These are phyloP conservation scores for Stenopsyche tienmushanensis DNA, from an alignment of 1,140 invertebrate genomes.

Conservation along the genomic window DNA sequence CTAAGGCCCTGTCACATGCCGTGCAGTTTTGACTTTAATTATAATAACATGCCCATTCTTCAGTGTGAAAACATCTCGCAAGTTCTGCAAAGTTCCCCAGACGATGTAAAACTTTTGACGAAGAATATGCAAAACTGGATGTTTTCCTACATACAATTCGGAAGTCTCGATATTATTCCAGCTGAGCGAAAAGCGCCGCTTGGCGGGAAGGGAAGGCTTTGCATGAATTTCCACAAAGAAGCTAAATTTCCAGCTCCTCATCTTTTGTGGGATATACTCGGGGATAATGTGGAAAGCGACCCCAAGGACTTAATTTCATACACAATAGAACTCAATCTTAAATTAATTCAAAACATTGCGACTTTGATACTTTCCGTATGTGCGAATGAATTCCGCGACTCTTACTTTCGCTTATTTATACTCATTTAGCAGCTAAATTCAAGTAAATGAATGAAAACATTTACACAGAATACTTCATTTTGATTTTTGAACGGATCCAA, in stretches of 20 bases:
- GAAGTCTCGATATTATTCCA: conserved; percentile 27
- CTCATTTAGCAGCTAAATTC: no score
- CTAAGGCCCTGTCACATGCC: background rate
- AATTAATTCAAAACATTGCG: conserved; percentile 23
- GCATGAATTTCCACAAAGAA: conserved; percentile 25
- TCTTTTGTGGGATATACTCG: background rate
- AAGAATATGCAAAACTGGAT: conserved; percentile 31
- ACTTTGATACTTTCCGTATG: conserved; percentile 13
- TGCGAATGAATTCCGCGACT: conserved; percentile 3
- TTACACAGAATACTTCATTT: no score
- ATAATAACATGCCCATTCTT: conserved; percentile 28
- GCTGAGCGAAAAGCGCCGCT: background rate
- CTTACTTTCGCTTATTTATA: no score
- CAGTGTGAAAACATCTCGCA: conserved; percentile 18
- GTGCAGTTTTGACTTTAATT: conserved; percentile 9
- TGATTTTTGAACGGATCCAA: no score
- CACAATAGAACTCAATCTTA: conserved; percentile 11
- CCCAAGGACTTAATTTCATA: conserved; percentile 10
- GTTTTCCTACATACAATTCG: conserved; percentile 25
- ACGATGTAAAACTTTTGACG: conserved; percentile 29
- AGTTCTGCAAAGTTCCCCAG: conserved; percentile 12
- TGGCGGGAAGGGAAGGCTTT: conserved; percentile 5
- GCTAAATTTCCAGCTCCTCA: background rate
- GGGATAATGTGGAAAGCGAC: background rate
- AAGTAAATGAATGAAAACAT: no score